Percentiles rank a stretch among this genome's conserved stretches.
Conservation (phyloP, 2,888 invertebrate genomes). For the Eudasyphora cyanicolor region DNA sequence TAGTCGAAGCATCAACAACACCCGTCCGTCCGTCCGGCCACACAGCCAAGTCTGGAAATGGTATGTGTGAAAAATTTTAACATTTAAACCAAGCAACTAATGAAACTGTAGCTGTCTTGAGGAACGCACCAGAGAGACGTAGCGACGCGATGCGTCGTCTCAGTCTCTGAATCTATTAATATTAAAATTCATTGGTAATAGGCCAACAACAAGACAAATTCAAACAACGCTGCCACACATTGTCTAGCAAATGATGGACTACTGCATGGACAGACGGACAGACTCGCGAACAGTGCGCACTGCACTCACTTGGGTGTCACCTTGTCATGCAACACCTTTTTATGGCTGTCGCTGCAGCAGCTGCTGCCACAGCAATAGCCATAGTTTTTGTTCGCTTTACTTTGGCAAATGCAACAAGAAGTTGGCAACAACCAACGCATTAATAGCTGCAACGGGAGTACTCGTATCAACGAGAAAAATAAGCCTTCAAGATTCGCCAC, state of each 20-base stretch:
- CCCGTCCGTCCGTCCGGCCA: background rate
- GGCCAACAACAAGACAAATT: background rate
- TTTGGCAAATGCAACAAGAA: background rate
- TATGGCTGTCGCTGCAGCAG: constrained; percentile 14
- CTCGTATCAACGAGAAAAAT: constrained; percentile 30
- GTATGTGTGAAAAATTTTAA: background rate
- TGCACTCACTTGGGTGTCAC: constrained; percentile 60
- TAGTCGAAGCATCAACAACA: background rate
- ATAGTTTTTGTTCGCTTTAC: background rate
- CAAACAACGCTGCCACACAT: background rate
- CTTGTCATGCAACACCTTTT: constrained; percentile 64
- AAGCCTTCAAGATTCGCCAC: constrained; percentile 40
- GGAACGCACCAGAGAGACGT: background rate
- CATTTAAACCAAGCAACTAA: background rate
- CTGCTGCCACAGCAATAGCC: no score
- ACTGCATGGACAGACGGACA: constrained; percentile 21
- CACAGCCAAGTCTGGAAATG: background rate
- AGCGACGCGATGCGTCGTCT: background rate
- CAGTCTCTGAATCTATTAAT: background rate
- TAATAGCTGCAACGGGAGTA: background rate
- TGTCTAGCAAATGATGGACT: constrained; percentile 29
- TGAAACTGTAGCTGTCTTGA: background rate
- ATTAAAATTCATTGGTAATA: constrained; percentile 16
- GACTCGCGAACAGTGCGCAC: background rate
- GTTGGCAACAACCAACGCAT: constrained; percentile 35